phyloP scores from a whole-genome alignment of 1,140 invertebrate genomes.

The Brachionus rotundiformis region DNA sequence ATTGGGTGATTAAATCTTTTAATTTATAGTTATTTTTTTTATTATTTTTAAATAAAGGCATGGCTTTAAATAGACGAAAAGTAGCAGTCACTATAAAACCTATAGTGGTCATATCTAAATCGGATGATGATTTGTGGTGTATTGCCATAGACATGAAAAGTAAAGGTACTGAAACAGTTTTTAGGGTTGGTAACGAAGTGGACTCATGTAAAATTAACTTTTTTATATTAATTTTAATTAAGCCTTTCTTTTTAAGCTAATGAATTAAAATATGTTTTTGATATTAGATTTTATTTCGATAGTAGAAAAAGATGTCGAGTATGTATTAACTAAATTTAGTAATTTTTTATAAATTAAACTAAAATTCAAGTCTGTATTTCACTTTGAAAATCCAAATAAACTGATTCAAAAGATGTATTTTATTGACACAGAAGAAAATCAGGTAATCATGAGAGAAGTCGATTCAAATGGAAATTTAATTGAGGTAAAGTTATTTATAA shows the following conservation, averaged over 20 bases:
- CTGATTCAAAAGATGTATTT: conserved; percentile 36
- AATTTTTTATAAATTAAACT: neutral
- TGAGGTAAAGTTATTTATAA: conserved; percentile 15
- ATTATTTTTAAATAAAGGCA: neutral
- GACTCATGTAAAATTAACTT: conserved; percentile 25
- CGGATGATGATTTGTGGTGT: conserved; percentile 39
- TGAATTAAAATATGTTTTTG: conserved; percentile 49
- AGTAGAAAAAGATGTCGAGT: conserved; percentile 40
- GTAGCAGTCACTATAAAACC: conserved; percentile 36
- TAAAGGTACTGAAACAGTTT: conserved; percentile 48
- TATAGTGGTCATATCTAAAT: neutral
- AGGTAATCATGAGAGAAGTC: conserved; percentile 39
- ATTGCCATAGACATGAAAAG: conserved; percentile 50
- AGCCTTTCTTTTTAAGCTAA: conserved; percentile 2
- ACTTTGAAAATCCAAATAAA: conserved; percentile 45
- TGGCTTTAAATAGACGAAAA: conserved; percentile 25
- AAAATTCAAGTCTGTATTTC: conserved; percentile 40
- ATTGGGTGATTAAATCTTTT: conserved; percentile 21
- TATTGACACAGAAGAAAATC: conserved; percentile 46
- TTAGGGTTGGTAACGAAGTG: conserved; percentile 39
- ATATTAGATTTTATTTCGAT: conserved; percentile 49
- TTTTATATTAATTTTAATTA: neutral
- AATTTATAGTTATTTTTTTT: neutral
- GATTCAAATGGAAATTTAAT: neutral
- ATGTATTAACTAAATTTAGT: neutral